Conservation (phyloP, 2,888 invertebrate genomes). For the Molorchus minor region DNA sequence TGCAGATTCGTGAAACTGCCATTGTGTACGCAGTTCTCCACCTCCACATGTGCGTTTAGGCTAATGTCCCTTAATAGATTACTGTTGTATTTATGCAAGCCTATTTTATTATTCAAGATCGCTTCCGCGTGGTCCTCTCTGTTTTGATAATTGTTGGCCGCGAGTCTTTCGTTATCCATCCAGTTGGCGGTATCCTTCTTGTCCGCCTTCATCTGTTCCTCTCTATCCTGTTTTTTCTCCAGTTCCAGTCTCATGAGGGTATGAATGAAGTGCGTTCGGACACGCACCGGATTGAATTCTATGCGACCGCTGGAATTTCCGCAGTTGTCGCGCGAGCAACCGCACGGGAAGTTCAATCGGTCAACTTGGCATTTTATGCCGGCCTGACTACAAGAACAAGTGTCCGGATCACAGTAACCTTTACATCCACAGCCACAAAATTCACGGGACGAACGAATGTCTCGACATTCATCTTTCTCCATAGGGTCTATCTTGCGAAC, state of each 20-base stretch:
- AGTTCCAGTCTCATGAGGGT: constrained; percentile 92
- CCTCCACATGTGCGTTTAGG: constrained; percentile 68
- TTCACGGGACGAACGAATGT: constrained; percentile 90
- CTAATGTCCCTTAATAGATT: constrained; percentile 66
- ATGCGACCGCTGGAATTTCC: constrained; percentile 91
- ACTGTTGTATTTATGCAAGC: constrained; percentile 56
- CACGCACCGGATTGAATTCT: constrained; percentile 95
- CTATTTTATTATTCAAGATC: constrained; percentile 26
- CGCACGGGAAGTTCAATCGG: constrained; percentile 94
- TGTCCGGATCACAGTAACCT: constrained; percentile 94
- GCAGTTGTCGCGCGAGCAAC: constrained; percentile 94
- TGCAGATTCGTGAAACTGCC: constrained; percentile 76
- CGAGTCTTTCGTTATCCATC: constrained; percentile 65
- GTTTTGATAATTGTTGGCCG: constrained; percentile 47
- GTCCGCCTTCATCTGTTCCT: constrained; percentile 61
- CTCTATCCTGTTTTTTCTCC: constrained; percentile 79
- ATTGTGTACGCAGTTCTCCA: constrained; percentile 72
- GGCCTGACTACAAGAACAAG: constrained; percentile 92
- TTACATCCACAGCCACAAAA: constrained; percentile 94
- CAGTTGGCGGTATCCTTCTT: constrained; percentile 63
- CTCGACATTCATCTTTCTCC: constrained; percentile 94
- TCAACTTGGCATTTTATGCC: constrained; percentile 99
- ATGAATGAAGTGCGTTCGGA: constrained; percentile 96
- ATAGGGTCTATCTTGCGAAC: constrained; percentile 91
- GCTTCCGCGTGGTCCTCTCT: constrained; percentile 31